Evolutionary conservation across 2,113 vertebrate genomes (phyloP).

Genomic region (Platysteira castanea): DNA sequence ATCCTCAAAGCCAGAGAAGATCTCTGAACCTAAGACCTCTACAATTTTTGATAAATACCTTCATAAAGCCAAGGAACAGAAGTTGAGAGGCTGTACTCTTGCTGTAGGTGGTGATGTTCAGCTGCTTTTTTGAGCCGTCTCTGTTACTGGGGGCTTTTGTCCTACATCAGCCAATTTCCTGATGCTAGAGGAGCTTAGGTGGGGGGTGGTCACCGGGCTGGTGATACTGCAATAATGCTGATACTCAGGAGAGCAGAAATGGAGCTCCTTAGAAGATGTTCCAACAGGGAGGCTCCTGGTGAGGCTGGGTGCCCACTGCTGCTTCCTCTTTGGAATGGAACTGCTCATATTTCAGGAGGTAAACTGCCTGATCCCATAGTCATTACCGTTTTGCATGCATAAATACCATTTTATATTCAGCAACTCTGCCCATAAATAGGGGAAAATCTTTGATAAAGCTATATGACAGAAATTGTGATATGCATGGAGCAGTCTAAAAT

Average conservation of each 20-base stretch:
- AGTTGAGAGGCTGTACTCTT: neutral
- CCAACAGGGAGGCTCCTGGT: neutral
- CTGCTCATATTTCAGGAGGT: neutral
- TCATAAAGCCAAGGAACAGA: neutral
- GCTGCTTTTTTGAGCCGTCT: neutral
- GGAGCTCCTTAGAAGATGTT: neutral
- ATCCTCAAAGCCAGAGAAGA: neutral
- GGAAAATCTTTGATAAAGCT: neutral
- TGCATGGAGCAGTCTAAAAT: neutral
- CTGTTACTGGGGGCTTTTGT: neutral
- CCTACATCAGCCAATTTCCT: neutral
- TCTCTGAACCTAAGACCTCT: neutral
- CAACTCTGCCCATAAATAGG: neutral
- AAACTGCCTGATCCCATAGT: neutral
- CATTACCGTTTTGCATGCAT: neutral
- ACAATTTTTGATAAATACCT: rapidly evolving
- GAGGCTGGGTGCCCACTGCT: neutral
- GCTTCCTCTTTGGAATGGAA: neutral
- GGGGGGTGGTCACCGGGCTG: neutral
- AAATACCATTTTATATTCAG: neutral
- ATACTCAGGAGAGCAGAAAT: neutral
- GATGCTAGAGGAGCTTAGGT: neutral
- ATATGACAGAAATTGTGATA: neutral
- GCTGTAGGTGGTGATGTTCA: neutral
- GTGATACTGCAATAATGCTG: neutral